Conservation (phyloP, 1,140 invertebrate species). For the Protaetia brevitarsis region DNA sequence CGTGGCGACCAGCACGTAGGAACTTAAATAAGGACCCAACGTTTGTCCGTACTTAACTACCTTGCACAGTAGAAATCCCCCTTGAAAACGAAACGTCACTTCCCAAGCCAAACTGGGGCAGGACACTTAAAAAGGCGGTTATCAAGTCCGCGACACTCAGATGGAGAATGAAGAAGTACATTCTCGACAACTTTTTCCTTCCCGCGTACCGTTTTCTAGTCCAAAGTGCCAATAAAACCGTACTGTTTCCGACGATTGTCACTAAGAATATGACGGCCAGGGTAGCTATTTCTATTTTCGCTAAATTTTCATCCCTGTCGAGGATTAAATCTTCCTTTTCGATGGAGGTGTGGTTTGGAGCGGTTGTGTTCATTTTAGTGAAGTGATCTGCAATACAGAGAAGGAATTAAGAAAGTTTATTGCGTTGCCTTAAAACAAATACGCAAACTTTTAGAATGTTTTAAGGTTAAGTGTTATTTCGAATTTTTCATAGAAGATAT, state of each 20-base stretch:
- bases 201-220: conserved; percentile 50
- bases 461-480: too few relatives aligned
- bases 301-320: conserved; percentile 55
- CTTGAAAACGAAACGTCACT: conserved; percentile 58
- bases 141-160: conserved; percentile 69
- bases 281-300: conserved; percentile 60
- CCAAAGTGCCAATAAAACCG: conserved; percentile 60
- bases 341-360: not conserved
- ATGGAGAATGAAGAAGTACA: conserved; percentile 74
- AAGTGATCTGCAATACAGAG: not conserved
- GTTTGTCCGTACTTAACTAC: conserved; percentile 67
- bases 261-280: conserved; percentile 61
- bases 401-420: too few relatives aligned
- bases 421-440: too few relatives aligned
- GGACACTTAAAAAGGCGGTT: conserved; percentile 67
- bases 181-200: conserved; percentile 61
- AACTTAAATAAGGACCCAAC: conserved; percentile 64
- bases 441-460: too few relatives aligned
- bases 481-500: too few relatives aligned
- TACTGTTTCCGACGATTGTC: conserved; percentile 63
- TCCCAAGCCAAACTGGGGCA: conserved; percentile 75
- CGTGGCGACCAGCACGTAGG: conserved; percentile 65
- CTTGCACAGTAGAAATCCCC: conserved; percentile 64
- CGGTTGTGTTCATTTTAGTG: conserved; percentile 16
- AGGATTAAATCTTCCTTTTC: conserved; percentile 22